Evolutionary conservation across 2,113 vertebrate species (phyloP), one percentile per base, ranked within the genome.

Genomic region (Sylvia atricapilla): DNA sequence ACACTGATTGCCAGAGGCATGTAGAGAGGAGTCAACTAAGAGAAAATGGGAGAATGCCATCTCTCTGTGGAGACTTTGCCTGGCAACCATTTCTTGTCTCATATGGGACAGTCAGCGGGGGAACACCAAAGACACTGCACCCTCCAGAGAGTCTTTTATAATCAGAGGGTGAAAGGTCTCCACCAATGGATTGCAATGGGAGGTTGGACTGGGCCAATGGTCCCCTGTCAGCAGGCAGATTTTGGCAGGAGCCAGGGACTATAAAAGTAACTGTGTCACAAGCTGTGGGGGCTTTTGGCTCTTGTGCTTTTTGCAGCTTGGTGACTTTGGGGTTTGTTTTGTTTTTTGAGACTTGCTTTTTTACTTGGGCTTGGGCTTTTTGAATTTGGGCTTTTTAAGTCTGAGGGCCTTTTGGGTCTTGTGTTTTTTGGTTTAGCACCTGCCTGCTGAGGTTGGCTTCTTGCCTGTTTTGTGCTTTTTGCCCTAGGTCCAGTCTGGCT

Each of bases 191-290:
- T 11, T 62, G 24, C 59, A 62, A 16, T 62, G 59, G 24, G 27
- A 62, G 24, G 35, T 19, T 60, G 59, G 16, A 27, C 24, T 27
- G 11, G 35, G 15, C 35, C 35, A 60, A 6, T 60, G 24, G 11
- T 39, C 16, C 27, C 11, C 59, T 60, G 59, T 27, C 59, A 62
- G 24, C 35, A 62, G 59, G 24, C 35, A 39, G 24, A 60, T 23
- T 27, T 60, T 60, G 58, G 35, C 15, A 39, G 59, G 24, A 60
- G 24, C 59, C 59, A 28, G 6, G 11, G 20, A 23, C 6, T 5
- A 56, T 67, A 47, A 67, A 47, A 25, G 5, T 15, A 13, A 31
- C 50, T 33, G 27, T 0, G 0, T 31, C 41, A 13, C 6, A 39
- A 39, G 1, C 27, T 33, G 5, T 37, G 22, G 3, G 27, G 13